Percentiles rank a stretch among this genome's conserved stretches.
Evolutionary conservation across 2,888 invertebrate genomes (phyloP).

Genomic region (Volucella zonaria): DNA sequence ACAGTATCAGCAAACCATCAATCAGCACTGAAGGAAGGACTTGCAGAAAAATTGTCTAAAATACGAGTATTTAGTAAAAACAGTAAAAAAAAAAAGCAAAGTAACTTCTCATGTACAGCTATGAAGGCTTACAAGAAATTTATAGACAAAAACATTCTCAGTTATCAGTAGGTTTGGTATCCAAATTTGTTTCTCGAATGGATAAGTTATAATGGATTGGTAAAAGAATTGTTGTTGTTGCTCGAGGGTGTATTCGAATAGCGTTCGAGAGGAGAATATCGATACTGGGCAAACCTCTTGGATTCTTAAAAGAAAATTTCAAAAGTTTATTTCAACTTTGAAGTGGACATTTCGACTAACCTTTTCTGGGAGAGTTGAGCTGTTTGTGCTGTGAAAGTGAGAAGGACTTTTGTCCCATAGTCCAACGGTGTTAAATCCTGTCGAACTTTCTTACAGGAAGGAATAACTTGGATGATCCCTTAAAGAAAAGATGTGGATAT

Average conservation of each 20-base stretch:
- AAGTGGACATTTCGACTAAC: slow-evolving; percentile 48
- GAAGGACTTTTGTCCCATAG: slow-evolving; percentile 76
- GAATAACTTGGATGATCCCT: slow-evolving; percentile 31
- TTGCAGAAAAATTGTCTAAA: slow-evolving; percentile 75
- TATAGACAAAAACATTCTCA: not conserved
- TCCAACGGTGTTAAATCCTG: slow-evolving; percentile 79
- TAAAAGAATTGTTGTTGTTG: not conserved
- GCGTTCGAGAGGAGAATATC: not conserved
- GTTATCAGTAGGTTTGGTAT: slow-evolving; percentile 27
- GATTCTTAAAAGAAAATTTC: not conserved
- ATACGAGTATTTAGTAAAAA: not conserved
- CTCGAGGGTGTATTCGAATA: not conserved
- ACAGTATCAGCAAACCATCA: slow-evolving; percentile 75
- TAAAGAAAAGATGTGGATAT: not conserved
- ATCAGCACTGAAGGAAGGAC: slow-evolving; percentile 76
- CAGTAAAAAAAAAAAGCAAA: not conserved
- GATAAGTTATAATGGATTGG: not conserved
- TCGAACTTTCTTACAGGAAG: not conserved
- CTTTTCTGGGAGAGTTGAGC: slow-evolving; percentile 70
- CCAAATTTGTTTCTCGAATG: slow-evolving; percentile 39
- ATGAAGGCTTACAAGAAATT: not conserved
- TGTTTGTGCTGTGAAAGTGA: slow-evolving; percentile 74
- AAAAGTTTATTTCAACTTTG: not conserved
- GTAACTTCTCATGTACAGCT: no score
- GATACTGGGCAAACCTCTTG: slow-evolving; percentile 4